Conservation (phyloP, 1,140 invertebrate species). For the Akabosia matsudoensis region DNA sequence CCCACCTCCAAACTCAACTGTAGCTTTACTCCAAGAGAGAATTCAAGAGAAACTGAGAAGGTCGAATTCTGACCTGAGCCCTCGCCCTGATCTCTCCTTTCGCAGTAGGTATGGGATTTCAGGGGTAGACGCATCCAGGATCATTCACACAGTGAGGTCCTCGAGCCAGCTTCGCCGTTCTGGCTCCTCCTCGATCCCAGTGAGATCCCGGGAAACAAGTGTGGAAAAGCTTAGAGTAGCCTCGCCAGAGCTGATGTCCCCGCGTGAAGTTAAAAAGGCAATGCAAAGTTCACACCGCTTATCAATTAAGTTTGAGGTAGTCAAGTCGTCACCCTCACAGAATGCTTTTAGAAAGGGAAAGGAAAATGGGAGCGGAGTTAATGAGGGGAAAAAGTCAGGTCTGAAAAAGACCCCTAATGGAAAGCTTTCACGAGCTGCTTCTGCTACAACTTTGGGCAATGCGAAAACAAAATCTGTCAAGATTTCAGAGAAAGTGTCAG, state of each 20-base stretch:
- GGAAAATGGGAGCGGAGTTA: background rate
- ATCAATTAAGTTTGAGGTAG: slow-evolving; percentile 45
- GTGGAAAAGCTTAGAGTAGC: slow-evolving; percentile 38
- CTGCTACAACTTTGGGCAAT: background rate
- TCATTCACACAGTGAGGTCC: slow-evolving; percentile 30
- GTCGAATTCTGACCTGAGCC: slow-evolving; percentile 24
- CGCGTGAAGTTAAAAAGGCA: slow-evolving; percentile 60
- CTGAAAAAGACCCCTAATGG: slow-evolving; percentile 33
- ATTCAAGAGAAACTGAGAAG: slow-evolving; percentile 34
- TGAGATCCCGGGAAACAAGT: slow-evolving; percentile 35
- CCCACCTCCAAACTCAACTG: slow-evolving; percentile 27
- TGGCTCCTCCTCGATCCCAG: slow-evolving; percentile 33
- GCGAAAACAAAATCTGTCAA: slow-evolving; percentile 38
- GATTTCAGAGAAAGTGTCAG: slow-evolving; percentile 32
- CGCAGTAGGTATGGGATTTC: slow-evolving; percentile 32
- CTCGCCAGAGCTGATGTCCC: slow-evolving; percentile 56
- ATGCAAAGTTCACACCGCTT: slow-evolving; percentile 51
- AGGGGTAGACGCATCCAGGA: slow-evolving; percentile 30
- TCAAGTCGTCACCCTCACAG: slow-evolving; percentile 26
- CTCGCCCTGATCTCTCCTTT: background rate
- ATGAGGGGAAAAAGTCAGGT: slow-evolving; percentile 27
- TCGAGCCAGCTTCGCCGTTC: slow-evolving; percentile 18
- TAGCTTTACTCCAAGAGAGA: slow-evolving; percentile 38
- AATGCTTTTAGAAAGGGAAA: background rate
- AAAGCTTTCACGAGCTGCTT: background rate